These are phyloP conservation scores for Podarcis muralis DNA, from an alignment of 2,113 vertebrate species.

Conservation along the genomic window DNA sequence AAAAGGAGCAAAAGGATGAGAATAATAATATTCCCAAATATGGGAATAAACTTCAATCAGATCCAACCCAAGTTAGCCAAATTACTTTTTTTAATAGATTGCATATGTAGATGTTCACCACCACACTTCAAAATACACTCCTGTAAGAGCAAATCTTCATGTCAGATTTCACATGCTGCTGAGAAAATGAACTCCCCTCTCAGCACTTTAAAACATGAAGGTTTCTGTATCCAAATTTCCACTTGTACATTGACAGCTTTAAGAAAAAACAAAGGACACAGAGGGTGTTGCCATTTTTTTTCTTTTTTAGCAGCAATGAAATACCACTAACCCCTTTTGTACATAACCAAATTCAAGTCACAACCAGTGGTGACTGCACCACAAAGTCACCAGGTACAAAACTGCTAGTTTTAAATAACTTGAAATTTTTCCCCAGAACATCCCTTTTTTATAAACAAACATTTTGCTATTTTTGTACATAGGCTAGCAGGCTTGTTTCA, in stretches of 20 bases:
- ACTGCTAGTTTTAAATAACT: slow-evolving; percentile 83
- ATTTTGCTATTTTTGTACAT: slow-evolving; percentile 97
- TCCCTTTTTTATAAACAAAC: slow-evolving; percentile 93
- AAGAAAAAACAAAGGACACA: slow-evolving; percentile 81
- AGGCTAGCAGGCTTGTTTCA: slow-evolving; percentile 99
- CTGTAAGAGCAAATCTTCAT: slow-evolving; percentile 85
- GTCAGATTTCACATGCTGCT: slow-evolving; percentile 90
- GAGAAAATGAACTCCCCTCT: slow-evolving; percentile 80
- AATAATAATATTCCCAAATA: slow-evolving; percentile 52
- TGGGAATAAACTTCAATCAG: slow-evolving; percentile 58
- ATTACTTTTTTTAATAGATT: slow-evolving; percentile 86
- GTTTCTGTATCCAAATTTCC: slow-evolving; percentile 81
- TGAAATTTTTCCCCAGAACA: slow-evolving; percentile 83
- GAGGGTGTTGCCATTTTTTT: slow-evolving; percentile 81
- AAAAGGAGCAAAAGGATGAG: slow-evolving; percentile 46
- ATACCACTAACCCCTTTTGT: slow-evolving; percentile 83
- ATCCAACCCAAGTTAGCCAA: slow-evolving; percentile 72
- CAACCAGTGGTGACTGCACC: slow-evolving; percentile 87
- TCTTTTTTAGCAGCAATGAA: slow-evolving; percentile 84
- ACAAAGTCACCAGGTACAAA: slow-evolving; percentile 87
- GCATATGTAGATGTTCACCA: slow-evolving; percentile 94
- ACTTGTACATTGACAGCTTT: slow-evolving; percentile 86
- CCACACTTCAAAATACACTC: slow-evolving; percentile 83
- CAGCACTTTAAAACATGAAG: slow-evolving; percentile 83
- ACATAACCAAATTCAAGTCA: slow-evolving; percentile 89